A percentile compares a stretch with the other conserved stretches of the same genome.
Evolutionary conservation across 2,797 vertebrate genomes (phyloP).

Genomic region (Gallinago solitaria): DNA sequence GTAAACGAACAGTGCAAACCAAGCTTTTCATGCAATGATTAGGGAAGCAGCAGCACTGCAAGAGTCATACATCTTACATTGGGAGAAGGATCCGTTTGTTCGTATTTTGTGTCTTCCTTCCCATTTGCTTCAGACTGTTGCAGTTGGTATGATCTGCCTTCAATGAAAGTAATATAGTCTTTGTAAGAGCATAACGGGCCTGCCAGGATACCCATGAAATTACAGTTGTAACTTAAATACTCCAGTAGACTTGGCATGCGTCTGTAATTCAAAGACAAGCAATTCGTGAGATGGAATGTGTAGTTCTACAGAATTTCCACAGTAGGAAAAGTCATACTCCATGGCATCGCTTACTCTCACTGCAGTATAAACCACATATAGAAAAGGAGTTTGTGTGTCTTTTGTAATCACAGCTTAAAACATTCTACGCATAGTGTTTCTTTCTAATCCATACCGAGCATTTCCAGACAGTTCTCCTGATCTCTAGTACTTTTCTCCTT

Average conservation of each 20-base stretch:
- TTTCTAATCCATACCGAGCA: neutral
- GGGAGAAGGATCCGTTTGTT: conserved; percentile 89
- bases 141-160: conserved; percentile 86
- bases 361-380: neutral
- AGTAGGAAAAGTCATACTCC: neutral
- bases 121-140: conserved; percentile 85
- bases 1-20: conserved; percentile 40
- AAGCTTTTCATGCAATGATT: conserved; percentile 16
- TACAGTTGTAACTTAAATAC: conserved; percentile 98
- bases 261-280: conserved; percentile 80
- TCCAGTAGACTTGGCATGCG: conserved; percentile 96
- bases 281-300: conserved; percentile 50
- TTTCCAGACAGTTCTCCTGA: neutral
- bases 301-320: neutral
- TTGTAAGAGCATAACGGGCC: conserved; percentile 98
- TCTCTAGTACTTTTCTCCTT: neutral
- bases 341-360: neutral
- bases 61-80: conserved; percentile 82
- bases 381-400: neutral
- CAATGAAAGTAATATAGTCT: conserved; percentile 96
- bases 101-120: conserved; percentile 86
- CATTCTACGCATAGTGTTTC: neutral
- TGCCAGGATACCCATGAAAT: conserved; percentile 98
- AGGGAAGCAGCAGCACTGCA: neutral
- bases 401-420: neutral